A percentile compares a stretch with the other conserved stretches of the same genome.
These are phyloP conservation scores for Dendrolimus pini DNA, from an alignment of 2,888 invertebrate genomes.

Conservation along the genomic window DNA sequence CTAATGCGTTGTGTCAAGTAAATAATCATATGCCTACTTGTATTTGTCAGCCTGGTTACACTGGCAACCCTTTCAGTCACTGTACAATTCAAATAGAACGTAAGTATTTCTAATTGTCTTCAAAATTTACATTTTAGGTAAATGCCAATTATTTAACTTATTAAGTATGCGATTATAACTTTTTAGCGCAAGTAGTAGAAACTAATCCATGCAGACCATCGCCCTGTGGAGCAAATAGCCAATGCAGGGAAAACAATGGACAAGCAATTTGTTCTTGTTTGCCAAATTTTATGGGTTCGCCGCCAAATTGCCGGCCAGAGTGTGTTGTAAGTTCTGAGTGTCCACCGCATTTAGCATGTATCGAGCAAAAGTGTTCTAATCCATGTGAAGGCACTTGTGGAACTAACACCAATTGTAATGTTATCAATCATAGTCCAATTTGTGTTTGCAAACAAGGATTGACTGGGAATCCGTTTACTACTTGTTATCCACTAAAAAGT, in stretches of 20 bases:
- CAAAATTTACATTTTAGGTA: background rate
- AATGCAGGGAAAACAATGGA: constrained; percentile 82
- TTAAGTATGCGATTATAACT: background rate
- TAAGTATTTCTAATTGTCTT: constrained; percentile 29
- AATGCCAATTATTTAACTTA: background rate
- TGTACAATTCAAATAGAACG: constrained; percentile 70
- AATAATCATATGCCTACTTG: constrained; percentile 86
- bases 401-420: constrained; percentile 77
- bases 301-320: constrained; percentile 84
- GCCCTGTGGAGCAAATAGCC: constrained; percentile 86
- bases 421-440: constrained; percentile 83
- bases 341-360: constrained; percentile 79
- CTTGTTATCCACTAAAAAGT: constrained; percentile 79
- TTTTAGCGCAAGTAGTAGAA: constrained; percentile 48
- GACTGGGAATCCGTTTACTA: constrained; percentile 87
- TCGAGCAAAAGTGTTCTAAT: constrained; percentile 82
- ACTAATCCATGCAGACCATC: constrained; percentile 64
- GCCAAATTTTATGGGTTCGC: constrained; percentile 79
- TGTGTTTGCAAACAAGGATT: constrained; percentile 84
- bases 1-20: constrained; percentile 83
- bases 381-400: constrained; percentile 81
- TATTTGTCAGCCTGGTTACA: constrained; percentile 79
- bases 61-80: constrained; percentile 81
- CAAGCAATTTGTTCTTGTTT: constrained; percentile 85
- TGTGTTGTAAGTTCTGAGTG: constrained; percentile 84